Percentiles rank a stretch among this genome's conserved stretches.
phyloP scores from a whole-genome alignment of 2,113 vertebrate species.

The Pimephales promelas region DNA sequence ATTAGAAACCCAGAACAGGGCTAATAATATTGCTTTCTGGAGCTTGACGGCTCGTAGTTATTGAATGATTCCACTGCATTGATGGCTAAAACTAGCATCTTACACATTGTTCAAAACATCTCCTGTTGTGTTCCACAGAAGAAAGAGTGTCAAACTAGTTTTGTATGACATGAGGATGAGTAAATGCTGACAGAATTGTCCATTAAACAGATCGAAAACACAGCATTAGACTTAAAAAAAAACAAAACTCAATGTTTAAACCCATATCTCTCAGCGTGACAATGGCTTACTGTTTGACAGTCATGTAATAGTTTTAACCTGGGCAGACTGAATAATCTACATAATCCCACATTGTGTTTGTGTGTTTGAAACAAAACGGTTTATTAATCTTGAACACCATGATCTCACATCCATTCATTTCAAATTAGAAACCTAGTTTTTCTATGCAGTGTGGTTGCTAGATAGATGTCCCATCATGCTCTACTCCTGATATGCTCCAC shows the following conservation, averaged over 20 bases:
- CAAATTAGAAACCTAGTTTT: conserved; percentile 18
- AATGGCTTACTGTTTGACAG: neutral
- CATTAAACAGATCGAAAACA: neutral
- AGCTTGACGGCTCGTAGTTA: neutral
- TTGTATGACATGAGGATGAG: neutral
- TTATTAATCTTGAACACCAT: conserved; percentile 26
- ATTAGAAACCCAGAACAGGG: neutral
- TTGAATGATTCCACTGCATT: neutral
- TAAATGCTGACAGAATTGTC: neutral
- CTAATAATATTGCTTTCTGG: neutral
- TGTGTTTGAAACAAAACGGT: conserved; percentile 13
- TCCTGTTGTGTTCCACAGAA: neutral
- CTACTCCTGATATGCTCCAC: neutral
- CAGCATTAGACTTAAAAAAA: too few relatives aligned
- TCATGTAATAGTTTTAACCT: conserved; percentile 3
- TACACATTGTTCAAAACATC: neutral
- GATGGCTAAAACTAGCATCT: neutral
- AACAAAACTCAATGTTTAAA: too few relatives aligned
- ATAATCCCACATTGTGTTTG: conserved; percentile 4
- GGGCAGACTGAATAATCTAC: neutral
- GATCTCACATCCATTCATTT: conserved; percentile 11
- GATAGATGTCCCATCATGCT: conserved; percentile 7
- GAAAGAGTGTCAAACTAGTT: neutral
- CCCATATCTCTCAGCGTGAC: neutral
- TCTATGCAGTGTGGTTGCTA: conserved; percentile 27